Conservation (phyloP, 2,797 vertebrate genomes). For the Cyprinodon diabolis region DNA sequence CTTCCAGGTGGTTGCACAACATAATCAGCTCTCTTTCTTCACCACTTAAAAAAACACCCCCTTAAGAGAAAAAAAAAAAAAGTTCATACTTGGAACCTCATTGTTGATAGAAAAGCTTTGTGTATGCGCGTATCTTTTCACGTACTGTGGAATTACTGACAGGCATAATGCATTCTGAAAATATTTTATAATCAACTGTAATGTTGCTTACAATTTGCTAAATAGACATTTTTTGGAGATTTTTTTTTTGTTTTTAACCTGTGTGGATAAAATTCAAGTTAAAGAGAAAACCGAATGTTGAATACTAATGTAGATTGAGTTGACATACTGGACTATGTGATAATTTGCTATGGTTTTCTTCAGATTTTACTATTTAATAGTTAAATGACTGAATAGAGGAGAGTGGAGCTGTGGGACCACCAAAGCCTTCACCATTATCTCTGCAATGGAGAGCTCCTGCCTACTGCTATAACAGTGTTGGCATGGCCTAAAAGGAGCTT, state of each 20-base stretch:
- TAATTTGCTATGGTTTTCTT: neutral
- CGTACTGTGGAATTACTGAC: neutral
- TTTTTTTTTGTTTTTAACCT: neutral
- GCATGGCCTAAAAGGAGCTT: constrained; percentile 69
- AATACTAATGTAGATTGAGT: neutral
- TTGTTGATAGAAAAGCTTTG: neutral
- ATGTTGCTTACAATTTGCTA: neutral
- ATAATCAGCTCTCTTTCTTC: neutral
- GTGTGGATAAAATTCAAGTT: neutral
- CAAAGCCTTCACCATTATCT: constrained; percentile 15
- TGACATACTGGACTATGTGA: neutral
- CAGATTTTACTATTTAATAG: constrained; percentile 3
- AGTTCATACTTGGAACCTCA: neutral
- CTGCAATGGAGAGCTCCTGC: constrained; percentile 26
- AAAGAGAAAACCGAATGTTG: neutral
- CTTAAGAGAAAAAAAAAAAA: neutral
- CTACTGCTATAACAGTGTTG: constrained; percentile 59
- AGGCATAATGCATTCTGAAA: too few relatives aligned
- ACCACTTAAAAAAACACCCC: too few relatives aligned
- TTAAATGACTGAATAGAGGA: neutral
- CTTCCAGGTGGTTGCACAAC: neutral
- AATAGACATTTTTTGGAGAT: neutral
- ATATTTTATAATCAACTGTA: neutral
- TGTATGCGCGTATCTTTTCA: too few relatives aligned
- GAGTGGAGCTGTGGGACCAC: neutral